These are phyloP conservation scores for Brienomyrus brachyistius DNA, from an alignment of 2,113 vertebrate species.

Conservation along the genomic window DNA sequence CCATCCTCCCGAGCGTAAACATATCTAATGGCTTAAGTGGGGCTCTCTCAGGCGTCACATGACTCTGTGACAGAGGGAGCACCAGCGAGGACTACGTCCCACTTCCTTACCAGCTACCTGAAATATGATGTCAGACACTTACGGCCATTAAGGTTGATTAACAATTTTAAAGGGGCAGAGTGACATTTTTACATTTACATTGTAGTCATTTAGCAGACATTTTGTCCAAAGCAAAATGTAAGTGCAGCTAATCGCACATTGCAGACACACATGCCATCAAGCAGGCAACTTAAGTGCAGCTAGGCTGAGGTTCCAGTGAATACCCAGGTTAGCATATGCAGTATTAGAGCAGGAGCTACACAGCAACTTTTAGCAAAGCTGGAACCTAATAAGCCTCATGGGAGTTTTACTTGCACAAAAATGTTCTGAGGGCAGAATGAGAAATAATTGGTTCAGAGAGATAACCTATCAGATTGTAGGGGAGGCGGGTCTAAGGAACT, in stretches of 20 bases:
- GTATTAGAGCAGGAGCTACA: neutral
- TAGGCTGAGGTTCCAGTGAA: neutral
- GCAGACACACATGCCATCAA: neutral
- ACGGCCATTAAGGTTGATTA: conserved; percentile 21
- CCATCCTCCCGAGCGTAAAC: neutral
- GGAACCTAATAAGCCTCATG: neutral
- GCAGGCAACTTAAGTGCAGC: neutral
- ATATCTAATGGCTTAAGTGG: neutral
- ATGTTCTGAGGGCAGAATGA: neutral
- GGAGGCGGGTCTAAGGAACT: neutral
- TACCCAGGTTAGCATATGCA: neutral
- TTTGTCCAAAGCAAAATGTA: neutral
- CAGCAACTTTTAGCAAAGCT: neutral
- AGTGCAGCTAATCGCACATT: neutral
- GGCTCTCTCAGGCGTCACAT: neutral
- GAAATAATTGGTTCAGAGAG: neutral
- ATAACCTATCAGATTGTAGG: neutral
- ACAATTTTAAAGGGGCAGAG: conserved; percentile 22
- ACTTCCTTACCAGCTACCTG: conserved; percentile 26
- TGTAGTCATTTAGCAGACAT: neutral
- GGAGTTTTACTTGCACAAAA: neutral
- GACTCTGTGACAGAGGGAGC: neutral
- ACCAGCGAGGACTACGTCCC: neutral
- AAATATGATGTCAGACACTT: conserved; percentile 26
- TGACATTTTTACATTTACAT: neutral